Conservation (phyloP, 1,140 invertebrate species). For the Phymastichus coffea region DNA sequence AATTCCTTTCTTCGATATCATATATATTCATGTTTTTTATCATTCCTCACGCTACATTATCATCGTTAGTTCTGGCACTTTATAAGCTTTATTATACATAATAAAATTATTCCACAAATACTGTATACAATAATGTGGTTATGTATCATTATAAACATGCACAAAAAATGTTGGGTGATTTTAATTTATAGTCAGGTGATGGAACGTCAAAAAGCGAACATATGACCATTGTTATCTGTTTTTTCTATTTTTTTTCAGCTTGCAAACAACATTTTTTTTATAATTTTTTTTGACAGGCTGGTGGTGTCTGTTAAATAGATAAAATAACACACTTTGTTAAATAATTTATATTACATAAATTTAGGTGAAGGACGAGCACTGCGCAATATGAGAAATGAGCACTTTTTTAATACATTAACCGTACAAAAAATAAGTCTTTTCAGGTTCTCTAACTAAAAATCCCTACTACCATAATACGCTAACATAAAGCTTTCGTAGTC, state of each 20-base stretch:
- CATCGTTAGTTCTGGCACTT: not conserved
- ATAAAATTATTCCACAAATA: too few relatives aligned
- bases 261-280: constrained; percentile 6
- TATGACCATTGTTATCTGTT: not conserved
- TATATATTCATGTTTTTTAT: too few relatives aligned
- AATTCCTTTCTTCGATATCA: not conserved
- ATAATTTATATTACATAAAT: not conserved
- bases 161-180: constrained; percentile 7
- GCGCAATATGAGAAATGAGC: not conserved
- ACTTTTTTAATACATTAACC: constrained; percentile 6
- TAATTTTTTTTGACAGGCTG: not conserved
- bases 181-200: constrained; percentile 17
- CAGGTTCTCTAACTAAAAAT: constrained; percentile 4
- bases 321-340: not conserved
- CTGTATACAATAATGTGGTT: not conserved
- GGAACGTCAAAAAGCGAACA: constrained; percentile 21
- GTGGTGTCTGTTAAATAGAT: constrained; percentile 2
- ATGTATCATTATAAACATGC: not conserved
- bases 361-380: constrained; percentile 26
- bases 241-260: constrained; percentile 24
- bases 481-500: constrained; percentile 12
- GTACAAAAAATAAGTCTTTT: constrained; percentile 3
- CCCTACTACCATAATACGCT: not conserved
- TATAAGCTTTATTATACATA: too few relatives aligned
- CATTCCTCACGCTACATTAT: not conserved